phyloP scores from a whole-genome alignment of 1,140 invertebrate species.

The Psilanteris sp. region DNA sequence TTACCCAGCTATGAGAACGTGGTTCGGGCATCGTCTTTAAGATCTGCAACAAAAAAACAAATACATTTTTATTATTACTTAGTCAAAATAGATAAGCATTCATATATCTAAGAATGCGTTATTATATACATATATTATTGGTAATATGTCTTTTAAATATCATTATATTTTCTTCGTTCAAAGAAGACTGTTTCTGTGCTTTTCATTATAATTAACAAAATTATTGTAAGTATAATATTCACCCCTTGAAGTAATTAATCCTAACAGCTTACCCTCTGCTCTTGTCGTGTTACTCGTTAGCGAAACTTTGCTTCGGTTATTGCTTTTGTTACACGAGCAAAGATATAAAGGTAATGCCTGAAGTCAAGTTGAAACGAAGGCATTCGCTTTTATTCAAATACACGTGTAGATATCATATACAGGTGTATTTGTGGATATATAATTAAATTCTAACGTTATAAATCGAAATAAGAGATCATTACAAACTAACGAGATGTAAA shows the following conservation, averaged over 20 bases:
- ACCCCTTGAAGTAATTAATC: slow-evolving; percentile 52
- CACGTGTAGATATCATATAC: neutral
- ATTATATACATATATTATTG: no score
- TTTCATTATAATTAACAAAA: slow-evolving; percentile 47
- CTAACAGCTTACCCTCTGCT: slow-evolving; percentile 54
- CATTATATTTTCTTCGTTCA: slow-evolving; percentile 14
- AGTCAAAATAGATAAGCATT: no score
- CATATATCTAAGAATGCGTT: no score
- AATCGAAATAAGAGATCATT: slow-evolving; percentile 49
- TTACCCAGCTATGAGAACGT: no score
- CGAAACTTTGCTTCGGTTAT: slow-evolving; percentile 55
- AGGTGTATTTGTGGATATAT: neutral
- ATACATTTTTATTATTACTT: no score
- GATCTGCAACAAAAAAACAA: no score
- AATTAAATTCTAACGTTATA: slow-evolving; percentile 22
- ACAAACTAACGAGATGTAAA: slow-evolving; percentile 20
- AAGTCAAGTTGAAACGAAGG: slow-evolving; percentile 26
- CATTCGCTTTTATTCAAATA: slow-evolving; percentile 32
- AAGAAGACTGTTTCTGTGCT: slow-evolving; percentile 4
- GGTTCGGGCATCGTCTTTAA: no score
- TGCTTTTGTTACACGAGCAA: slow-evolving; percentile 19
- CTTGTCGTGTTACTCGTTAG: slow-evolving; percentile 60
- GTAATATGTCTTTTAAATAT: no score
- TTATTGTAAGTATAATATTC: slow-evolving; percentile 41
- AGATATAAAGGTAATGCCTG: slow-evolving; percentile 36